Evolutionary conservation across 2,113 vertebrate species (phyloP).

Genomic region (Sigmodon hispidus): DNA sequence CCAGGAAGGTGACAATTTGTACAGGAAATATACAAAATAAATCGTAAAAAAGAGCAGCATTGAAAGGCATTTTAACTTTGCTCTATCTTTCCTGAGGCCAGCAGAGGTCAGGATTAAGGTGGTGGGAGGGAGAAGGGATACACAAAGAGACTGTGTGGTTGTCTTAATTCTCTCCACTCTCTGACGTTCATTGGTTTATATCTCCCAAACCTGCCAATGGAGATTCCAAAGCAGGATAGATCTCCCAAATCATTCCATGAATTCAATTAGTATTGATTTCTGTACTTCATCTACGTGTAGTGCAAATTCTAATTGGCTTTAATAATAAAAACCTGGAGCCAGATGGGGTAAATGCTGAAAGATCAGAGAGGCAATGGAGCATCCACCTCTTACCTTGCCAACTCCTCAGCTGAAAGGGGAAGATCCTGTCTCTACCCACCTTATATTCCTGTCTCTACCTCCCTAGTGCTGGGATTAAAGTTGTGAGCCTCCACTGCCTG

Average conservation of each 20-base stretch:
- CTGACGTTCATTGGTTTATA: neutral
- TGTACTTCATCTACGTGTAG: slow-evolving; percentile 34
- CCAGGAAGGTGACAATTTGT: slow-evolving; percentile 33
- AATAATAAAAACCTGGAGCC: too few species aligned
- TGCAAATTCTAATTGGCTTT: too few species aligned
- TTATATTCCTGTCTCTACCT: too few species aligned
- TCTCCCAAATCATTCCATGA: slow-evolving; percentile 16
- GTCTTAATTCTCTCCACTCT: neutral
- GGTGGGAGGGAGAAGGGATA: neutral
- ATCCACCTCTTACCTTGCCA: too few species aligned
- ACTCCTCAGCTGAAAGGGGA: too few species aligned
- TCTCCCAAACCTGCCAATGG: neutral
- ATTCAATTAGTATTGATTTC: slow-evolving; percentile 52
- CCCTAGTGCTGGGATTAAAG: too few species aligned
- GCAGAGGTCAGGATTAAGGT: slow-evolving; percentile 19
- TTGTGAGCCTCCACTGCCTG: too few species aligned
- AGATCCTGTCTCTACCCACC: too few species aligned
- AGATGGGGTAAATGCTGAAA: too few species aligned
- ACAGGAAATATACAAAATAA: neutral
- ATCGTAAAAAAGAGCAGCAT: neutral
- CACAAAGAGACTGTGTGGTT: neutral
- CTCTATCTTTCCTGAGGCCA: neutral
- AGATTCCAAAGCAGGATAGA: slow-evolving; percentile 5
- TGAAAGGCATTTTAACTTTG: neutral
- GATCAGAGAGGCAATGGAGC: too few species aligned